phyloP scores from a whole-genome alignment of 2,888 invertebrate species.

The Eupithecia tripunctaria region DNA sequence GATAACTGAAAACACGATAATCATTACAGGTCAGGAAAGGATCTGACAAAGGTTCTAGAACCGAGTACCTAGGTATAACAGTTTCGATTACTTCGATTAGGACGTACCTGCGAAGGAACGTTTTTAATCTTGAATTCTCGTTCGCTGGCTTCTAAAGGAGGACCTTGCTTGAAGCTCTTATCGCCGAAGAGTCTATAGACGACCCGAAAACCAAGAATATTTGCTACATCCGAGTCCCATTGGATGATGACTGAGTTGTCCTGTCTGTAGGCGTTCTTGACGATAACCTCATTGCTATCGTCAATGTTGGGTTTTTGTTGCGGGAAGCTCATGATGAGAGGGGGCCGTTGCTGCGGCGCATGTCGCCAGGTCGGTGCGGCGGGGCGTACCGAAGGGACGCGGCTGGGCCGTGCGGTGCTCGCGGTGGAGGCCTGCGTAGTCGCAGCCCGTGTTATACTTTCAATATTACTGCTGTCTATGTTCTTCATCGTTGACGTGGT shows the following conservation, averaged over 20 bases:
- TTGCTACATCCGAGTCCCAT: constrained; percentile 95
- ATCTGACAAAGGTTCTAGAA: no score
- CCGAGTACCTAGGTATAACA: not conserved
- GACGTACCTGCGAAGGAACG: constrained; percentile 91
- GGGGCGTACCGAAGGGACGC: constrained; percentile 67
- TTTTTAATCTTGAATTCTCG: constrained; percentile 96
- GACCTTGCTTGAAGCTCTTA: constrained; percentile 94
- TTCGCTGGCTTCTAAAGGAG: constrained; percentile 94
- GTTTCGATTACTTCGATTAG: not conserved
- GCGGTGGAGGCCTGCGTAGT: constrained; percentile 54
- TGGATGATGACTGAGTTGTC: constrained; percentile 95
- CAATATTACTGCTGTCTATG: constrained; percentile 53
- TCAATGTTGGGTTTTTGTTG: constrained; percentile 87
- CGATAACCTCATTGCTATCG: constrained; percentile 90
- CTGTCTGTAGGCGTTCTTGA: constrained; percentile 93
- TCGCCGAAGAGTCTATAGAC: constrained; percentile 96
- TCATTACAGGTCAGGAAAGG: no score
- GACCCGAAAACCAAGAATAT: constrained; percentile 94
- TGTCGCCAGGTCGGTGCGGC: constrained; percentile 79
- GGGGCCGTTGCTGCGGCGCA: constrained; percentile 86
- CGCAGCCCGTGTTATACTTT: constrained; percentile 56
- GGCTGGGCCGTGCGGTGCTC: constrained; percentile 64
- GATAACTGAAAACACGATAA: no score
- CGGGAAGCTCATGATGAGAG: constrained; percentile 89
- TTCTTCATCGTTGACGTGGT: constrained; percentile 48